Evolutionary conservation across 2,113 vertebrate species (phyloP).

Genomic region (Alethe diademata): DNA sequence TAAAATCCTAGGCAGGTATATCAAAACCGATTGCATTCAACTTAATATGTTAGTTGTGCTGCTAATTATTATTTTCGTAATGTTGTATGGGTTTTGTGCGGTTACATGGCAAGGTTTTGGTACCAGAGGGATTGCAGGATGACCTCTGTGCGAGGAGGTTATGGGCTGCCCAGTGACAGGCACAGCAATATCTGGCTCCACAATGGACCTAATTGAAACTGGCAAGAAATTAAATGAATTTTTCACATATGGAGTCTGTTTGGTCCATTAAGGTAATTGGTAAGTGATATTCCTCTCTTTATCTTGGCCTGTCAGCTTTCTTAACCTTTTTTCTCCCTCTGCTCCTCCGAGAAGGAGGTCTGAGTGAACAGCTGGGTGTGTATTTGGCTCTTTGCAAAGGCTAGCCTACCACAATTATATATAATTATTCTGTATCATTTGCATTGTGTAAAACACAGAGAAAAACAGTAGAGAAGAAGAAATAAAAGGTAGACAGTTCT

Average conservation of each 20-base stretch:
- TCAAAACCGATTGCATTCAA: not conserved
- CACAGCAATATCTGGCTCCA: not conserved
- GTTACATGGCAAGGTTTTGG: not conserved
- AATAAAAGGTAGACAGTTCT: not conserved
- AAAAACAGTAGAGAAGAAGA: not conserved
- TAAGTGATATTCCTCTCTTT: not conserved
- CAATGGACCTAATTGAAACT: not conserved
- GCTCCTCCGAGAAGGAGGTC: not conserved
- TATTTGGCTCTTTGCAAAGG: not conserved
- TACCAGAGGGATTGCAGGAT: not conserved
- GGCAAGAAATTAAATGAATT: not conserved
- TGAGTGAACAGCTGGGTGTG: not conserved
- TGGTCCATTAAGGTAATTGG: not conserved
- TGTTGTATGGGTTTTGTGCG: not conserved
- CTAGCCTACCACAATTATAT: not conserved
- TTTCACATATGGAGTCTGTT: not conserved
- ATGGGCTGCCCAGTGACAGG: not conserved
- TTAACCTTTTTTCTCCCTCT: not conserved
- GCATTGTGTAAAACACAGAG: not conserved
- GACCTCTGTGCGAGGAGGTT: not conserved
- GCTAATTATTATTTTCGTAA: not conserved
- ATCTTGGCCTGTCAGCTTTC: not conserved
- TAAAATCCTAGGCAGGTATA: not conserved
- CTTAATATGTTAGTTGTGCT: not conserved
- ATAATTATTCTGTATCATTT: not conserved